A percentile compares a stretch with the other conserved stretches of the same genome.
Evolutionary conservation across 2,797 vertebrate species (phyloP).

Genomic region (Glossophaga mutica): DNA sequence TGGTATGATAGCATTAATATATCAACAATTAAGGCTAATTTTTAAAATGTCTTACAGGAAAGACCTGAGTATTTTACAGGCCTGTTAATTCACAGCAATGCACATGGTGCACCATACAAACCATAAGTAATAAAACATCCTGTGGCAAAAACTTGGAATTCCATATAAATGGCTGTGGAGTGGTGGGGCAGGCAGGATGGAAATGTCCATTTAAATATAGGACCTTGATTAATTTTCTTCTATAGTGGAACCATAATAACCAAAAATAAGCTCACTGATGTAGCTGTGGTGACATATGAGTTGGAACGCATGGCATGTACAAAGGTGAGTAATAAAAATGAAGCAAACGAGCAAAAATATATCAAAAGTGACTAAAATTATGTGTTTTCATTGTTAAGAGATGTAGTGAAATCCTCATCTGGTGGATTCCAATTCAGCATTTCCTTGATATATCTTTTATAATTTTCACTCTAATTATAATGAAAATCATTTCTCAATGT

Average conservation of each 20-base stretch:
- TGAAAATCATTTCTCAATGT: conserved; percentile 83
- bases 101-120: neutral
- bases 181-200: neutral
- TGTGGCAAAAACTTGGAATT: neutral
- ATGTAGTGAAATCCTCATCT: conserved; percentile 73
- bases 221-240: conserved; percentile 58
- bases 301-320: conserved; percentile 44
- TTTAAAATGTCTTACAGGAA: neutral
- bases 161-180: neutral
- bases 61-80: neutral
- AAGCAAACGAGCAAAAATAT: conserved; percentile 75
- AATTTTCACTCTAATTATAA: conserved; percentile 84
- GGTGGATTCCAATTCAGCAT: conserved; percentile 77
- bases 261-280: conserved; percentile 47
- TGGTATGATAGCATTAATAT: neutral
- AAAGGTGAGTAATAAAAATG: conserved; percentile 80
- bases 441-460: conserved; percentile 82
- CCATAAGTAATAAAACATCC: neutral
- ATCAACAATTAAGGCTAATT: neutral
- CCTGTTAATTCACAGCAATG: neutral
- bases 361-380: conserved; percentile 73
- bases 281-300: conserved; percentile 54
- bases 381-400: conserved; percentile 76
- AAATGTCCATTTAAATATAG: conserved; percentile 26
- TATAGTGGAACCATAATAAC: conserved; percentile 18